Evolutionary conservation across 2,113 vertebrate genomes (phyloP).

Genomic region (Phalacrocorax carbo): DNA sequence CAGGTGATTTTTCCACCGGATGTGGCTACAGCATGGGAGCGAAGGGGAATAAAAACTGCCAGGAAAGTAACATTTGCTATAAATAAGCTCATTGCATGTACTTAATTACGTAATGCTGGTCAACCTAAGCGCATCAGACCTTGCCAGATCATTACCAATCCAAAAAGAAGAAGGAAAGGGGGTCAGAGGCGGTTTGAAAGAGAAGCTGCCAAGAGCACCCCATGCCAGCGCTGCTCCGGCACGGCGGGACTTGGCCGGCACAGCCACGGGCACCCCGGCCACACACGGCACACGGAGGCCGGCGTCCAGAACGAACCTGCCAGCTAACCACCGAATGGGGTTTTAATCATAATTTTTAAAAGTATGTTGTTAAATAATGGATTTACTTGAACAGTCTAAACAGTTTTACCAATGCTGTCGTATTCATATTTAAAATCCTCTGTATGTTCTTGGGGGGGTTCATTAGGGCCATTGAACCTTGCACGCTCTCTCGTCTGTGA

Average conservation of each 20-base stretch:
- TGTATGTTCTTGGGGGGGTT: fast-evolving
- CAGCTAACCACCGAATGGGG: fast-evolving
- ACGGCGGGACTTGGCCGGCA: fast-evolving
- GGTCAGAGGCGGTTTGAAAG: fast-evolving
- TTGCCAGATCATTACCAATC: not conserved
- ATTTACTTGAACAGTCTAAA: not conserved
- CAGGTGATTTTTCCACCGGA: not conserved
- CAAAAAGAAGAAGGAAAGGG: too few species aligned
- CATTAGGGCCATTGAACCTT: fast-evolving
- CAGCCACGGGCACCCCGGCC: fast-evolving
- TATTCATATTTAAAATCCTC: not conserved
- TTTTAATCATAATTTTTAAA: fast-evolving
- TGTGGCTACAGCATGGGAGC: not conserved
- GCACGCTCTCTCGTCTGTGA: fast-evolving
- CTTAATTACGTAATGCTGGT: fast-evolving
- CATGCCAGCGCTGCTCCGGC: fast-evolving
- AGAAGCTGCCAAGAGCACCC: not conserved
- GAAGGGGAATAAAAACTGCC: not conserved
- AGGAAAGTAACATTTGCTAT: not conserved
- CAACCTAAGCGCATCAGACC: not conserved
- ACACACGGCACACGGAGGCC: fast-evolving
- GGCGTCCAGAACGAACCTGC: fast-evolving
- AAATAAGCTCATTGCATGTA: not conserved
- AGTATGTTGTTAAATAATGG: fast-evolving
- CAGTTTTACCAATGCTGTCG: fast-evolving